A percentile compares a stretch with the other conserved stretches of the same genome.
These are phyloP conservation scores for Heliconius ethilla DNA, from an alignment of 2,888 invertebrate species.

Conservation along the genomic window DNA sequence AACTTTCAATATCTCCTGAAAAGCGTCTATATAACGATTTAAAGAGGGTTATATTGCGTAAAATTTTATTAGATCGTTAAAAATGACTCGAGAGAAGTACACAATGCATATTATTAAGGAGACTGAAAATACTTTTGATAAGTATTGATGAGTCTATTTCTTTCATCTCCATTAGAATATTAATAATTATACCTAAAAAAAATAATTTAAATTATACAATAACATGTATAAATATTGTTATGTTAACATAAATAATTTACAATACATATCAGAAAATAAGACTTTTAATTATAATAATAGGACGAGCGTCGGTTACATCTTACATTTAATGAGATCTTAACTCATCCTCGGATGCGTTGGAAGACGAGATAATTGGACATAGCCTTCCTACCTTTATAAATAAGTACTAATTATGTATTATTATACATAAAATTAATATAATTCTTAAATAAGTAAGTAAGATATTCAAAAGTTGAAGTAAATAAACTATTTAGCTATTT, in stretches of 20 bases:
- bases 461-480: slow-evolving; percentile 12
- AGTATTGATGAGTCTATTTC: slow-evolving; percentile 3
- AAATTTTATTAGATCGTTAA: slow-evolving; percentile 12
- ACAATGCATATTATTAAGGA: slow-evolving; percentile 8
- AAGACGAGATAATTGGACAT: slow-evolving; percentile 45
- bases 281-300: slow-evolving; percentile 11
- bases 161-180: not conserved
- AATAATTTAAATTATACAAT: not conserved
- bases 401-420: not conserved
- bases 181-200: not conserved
- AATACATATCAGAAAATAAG: not conserved
- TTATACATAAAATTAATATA: not conserved
- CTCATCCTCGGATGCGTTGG: slow-evolving; percentile 42
- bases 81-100: slow-evolving; percentile 5
- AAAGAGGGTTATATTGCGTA: slow-evolving; percentile 20
- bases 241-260: not conserved
- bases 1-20: not conserved
- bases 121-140: not conserved
- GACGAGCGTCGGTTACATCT: slow-evolving; percentile 16
- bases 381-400: slow-evolving; percentile 15
- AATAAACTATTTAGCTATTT: slow-evolving; percentile 13
- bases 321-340: slow-evolving; percentile 43
- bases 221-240: not conserved
- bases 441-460: slow-evolving; percentile 8
- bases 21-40: slow-evolving; percentile 3